Evolutionary conservation across 2,797 vertebrate species (phyloP).

Genomic region (Darevskia nairensis): DNA sequence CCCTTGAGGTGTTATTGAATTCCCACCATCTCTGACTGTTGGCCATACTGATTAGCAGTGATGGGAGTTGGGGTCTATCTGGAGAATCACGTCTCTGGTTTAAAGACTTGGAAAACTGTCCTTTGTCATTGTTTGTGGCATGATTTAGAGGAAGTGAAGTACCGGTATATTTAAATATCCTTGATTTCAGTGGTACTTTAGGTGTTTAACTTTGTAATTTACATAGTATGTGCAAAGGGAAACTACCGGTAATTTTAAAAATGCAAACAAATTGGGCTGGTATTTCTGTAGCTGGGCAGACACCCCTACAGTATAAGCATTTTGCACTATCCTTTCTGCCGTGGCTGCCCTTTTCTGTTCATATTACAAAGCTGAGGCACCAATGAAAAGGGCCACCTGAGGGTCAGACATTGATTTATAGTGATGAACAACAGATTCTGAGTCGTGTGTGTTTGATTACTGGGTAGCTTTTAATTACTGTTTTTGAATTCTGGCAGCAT

Average conservation of each 20-base stretch:
- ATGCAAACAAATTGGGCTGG: background rate
- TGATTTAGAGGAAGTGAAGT: background rate
- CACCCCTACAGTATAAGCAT: background rate
- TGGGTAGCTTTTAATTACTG: slow-evolving; percentile 58
- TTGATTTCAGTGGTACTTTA: background rate
- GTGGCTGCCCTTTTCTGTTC: accelerated
- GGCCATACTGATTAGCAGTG: too few relatives aligned
- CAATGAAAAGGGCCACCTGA: slow-evolving; percentile 41
- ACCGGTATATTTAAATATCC: background rate
- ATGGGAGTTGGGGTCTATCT: too few relatives aligned
- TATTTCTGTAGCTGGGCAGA: background rate
- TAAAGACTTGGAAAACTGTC: background rate
- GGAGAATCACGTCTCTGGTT: background rate
- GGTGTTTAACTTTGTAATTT: background rate
- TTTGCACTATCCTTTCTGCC: accelerated
- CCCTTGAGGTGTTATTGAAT: too few relatives aligned
- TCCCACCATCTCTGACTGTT: too few relatives aligned
- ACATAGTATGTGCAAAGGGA: background rate
- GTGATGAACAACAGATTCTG: slow-evolving; percentile 37
- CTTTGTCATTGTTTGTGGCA: background rate
- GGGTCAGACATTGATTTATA: slow-evolving; percentile 32
- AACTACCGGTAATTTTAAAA: background rate
- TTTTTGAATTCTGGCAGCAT: slow-evolving; percentile 60
- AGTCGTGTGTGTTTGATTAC: slow-evolving; percentile 42
- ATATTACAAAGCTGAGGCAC: accelerated